Conservation (phyloP, 2,797 vertebrate species). For the Sphenodon punctatus region DNA sequence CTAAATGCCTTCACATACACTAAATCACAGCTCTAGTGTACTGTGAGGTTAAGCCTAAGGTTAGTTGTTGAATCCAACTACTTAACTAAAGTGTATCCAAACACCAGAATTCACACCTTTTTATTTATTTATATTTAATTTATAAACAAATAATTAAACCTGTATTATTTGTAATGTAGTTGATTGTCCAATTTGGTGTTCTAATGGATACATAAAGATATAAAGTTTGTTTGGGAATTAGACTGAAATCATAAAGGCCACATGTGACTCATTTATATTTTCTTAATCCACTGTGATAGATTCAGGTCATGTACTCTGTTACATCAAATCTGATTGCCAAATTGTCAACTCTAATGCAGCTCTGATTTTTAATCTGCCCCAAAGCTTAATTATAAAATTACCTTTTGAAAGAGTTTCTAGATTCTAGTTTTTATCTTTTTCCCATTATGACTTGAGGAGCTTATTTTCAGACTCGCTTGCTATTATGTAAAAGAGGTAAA, state of each 20-base stretch:
- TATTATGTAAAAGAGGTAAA: background rate
- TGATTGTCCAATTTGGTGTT: too few relatives aligned
- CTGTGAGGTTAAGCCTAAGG: too few relatives aligned
- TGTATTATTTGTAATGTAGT: too few relatives aligned
- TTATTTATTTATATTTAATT: too few relatives aligned
- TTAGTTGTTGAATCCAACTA: too few relatives aligned
- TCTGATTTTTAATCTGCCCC: constrained; percentile 50
- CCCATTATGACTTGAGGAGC: background rate
- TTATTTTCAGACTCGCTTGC: background rate
- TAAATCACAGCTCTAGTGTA: too few relatives aligned
- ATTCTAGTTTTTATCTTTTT: background rate
- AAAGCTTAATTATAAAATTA: constrained; percentile 53
- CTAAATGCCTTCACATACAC: too few relatives aligned
- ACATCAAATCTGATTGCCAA: constrained; percentile 58
- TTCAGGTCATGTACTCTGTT: constrained; percentile 66
- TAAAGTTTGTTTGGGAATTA: background rate
- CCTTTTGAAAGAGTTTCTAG: constrained; percentile 26
- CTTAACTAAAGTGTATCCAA: too few relatives aligned
- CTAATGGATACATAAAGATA: background rate
- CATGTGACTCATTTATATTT: constrained; percentile 44
- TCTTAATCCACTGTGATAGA: constrained; percentile 63
- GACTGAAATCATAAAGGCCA: constrained; percentile 20
- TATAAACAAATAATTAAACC: too few relatives aligned
- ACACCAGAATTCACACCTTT: too few relatives aligned
- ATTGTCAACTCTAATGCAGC: constrained; percentile 62